Evolutionary conservation across 2,113 vertebrate genomes (phyloP), one percentile per base, ranked within the genome.

Genomic region (Chionodraco myersi): DNA sequence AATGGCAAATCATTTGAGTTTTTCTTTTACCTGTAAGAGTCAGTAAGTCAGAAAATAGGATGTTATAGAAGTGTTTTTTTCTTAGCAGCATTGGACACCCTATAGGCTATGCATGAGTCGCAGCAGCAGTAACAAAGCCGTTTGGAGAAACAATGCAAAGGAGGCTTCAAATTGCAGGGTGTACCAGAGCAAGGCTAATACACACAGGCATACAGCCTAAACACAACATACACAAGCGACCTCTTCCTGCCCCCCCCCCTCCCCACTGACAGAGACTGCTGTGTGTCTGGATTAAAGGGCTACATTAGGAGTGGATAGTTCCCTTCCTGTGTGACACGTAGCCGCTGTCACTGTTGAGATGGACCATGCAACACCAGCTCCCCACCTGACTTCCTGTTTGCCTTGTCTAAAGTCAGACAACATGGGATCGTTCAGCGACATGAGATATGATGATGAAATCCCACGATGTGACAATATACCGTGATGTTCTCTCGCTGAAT

Each of bases 341-440:
- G 59, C 45, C 72, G 13, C 80, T 75, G 84, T 90, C 85, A 80
- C 79, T 26, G 21, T 60, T 79, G 74, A 88, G 82, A 88, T 26
- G 63, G 86, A 88, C 78, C 86, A 67, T 53, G 73, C 52, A 61
- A 69, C 84, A 14, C 73, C 71, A 70, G 72, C 74, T 79, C 80
- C 83, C 69, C 53, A 76, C 53, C 84, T 56, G 82, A 93, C 94
- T 96, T 97, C 95, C 96, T 95, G 85, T 91, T 88, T 90, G 93
- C 87, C 91, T 93, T 91, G 74, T 92, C 75, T 77, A 68, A 41
- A 88, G 90, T 94, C 91, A 88, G 89, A 95, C 82, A 94, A 92
- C 82, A 94, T 92, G 91, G 94, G 93, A 94, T 93, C 72, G 65
- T 62, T 44, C 73, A 47, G 58, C 86, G 83, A 83, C 83, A 87